Conservation (phyloP, 2,888 invertebrate species). For the Timema cristinae region DNA sequence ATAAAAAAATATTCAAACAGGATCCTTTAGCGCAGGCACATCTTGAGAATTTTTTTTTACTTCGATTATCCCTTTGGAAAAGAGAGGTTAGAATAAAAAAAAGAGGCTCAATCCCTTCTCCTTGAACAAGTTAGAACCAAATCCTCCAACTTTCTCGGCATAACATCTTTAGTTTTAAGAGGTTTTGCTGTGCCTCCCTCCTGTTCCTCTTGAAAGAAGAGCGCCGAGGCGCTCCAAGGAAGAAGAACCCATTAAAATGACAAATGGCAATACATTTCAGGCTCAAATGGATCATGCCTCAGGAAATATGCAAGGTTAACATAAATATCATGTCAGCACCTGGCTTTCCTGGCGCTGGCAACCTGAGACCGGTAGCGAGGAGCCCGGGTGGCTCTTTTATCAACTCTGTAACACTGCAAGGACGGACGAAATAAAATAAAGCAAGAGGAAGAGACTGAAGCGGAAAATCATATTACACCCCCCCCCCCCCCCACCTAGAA, state of each 20-base stretch:
- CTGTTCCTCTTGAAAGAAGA: not conserved
- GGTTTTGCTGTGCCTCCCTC: slow-evolving; percentile 5
- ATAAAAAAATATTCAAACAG: no score
- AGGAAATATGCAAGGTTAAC: slow-evolving; percentile 28
- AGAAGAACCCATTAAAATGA: slow-evolving; percentile 29
- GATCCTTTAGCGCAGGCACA: no score
- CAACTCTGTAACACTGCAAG: no score
- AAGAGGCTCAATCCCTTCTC: slow-evolving; percentile 8
- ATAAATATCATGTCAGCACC: slow-evolving; percentile 29
- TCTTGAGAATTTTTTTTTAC: no score
- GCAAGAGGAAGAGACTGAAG: slow-evolving; percentile 15
- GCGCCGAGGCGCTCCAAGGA: not conserved
- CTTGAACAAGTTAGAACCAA: slow-evolving; percentile 7
- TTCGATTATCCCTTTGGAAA: no score
- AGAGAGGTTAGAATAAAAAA: not conserved
- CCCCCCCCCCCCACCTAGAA: slow-evolving; percentile 8
- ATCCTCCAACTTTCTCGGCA: not conserved
- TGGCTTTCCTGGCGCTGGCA: slow-evolving; percentile 17
- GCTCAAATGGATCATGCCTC: slow-evolving; percentile 30
- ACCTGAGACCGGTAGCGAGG: slow-evolving; percentile 12
- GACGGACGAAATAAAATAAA: slow-evolving; percentile 25
- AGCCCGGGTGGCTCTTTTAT: no score
- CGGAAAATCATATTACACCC: slow-evolving; percentile 29
- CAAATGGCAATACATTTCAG: slow-evolving; percentile 30
- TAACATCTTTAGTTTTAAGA: slow-evolving; percentile 9